Percentiles rank a stretch among this genome's conserved stretches.
phyloP scores from a whole-genome alignment of 2,113 vertebrate genomes.

The Xenus cinereus region DNA sequence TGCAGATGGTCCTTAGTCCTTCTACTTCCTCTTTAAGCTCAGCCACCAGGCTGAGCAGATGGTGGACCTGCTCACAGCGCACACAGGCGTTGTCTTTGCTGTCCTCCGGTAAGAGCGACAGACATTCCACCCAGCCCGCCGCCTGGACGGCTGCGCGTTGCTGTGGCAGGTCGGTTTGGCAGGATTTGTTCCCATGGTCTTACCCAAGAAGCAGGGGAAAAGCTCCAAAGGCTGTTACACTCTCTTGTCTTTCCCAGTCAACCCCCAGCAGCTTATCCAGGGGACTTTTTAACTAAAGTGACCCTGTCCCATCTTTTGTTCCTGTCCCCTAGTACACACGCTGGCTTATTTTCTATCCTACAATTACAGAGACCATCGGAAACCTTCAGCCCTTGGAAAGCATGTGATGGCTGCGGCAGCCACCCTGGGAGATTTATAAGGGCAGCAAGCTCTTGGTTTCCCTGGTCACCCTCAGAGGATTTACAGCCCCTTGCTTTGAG shows the following conservation, averaged over 20 bases:
- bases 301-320: background rate
- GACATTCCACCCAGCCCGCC: no score
- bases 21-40: no score
- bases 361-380: background rate
- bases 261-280: background rate
- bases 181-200: background rate
- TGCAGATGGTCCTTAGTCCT: no score
- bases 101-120: no score
- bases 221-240: background rate
- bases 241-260: background rate
- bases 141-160: no score
- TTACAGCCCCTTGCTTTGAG: conserved; percentile 23
- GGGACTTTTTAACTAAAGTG: background rate
- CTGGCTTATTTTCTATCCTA: background rate
- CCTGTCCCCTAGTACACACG: background rate
- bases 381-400: background rate
- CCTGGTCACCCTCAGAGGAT: conserved; percentile 12
- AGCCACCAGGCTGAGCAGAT: no score
- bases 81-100: no score
- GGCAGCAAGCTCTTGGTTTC: conserved; percentile 34
- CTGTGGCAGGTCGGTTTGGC: no score
- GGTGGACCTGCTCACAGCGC: no score
- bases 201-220: background rate
- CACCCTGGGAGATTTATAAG: conserved; percentile 18
- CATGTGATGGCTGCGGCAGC: background rate